A percentile compares a stretch with the other conserved stretches of the same genome.
Evolutionary conservation across 2,113 vertebrate genomes (phyloP).

Genomic region (Aix galericulata): DNA sequence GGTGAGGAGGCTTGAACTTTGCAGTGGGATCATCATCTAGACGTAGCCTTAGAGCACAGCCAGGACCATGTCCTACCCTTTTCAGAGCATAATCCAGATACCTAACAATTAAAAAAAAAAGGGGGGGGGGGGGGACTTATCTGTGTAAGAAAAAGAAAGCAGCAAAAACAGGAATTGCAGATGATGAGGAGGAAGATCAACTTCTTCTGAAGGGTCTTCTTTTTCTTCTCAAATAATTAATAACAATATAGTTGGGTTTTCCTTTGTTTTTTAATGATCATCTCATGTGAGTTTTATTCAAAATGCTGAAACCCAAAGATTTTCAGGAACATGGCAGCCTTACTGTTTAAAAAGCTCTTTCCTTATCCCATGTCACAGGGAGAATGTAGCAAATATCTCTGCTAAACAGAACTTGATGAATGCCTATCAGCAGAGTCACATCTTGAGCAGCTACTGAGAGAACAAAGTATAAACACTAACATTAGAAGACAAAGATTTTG

Average conservation of each 20-base stretch:
- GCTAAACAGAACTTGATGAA: not conserved
- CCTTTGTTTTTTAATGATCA: not conserved
- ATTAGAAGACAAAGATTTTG: not conserved
- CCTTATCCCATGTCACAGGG: not conserved
- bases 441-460: not conserved
- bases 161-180: not conserved
- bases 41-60: not conserved
- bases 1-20: not conserved
- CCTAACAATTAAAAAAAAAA: not conserved
- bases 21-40: not conserved
- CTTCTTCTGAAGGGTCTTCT: not conserved
- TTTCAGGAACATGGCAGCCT: not conserved
- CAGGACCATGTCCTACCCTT: not conserved
- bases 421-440: not conserved
- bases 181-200: not conserved
- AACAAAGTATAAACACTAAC: not conserved
- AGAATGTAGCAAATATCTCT: not conserved
- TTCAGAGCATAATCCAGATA: not conserved
- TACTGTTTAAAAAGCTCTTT: not conserved
- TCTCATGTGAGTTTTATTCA: rapidly evolving
- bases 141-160: not conserved
- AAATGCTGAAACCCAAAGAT: not conserved
- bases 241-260: not conserved
- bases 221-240: not conserved
- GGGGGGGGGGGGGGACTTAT: no score